A percentile compares a stretch with the other conserved stretches of the same genome.
These are phyloP conservation scores for Enteromius argenteus DNA, from an alignment of 2,797 vertebrate species.

Conservation along the genomic window DNA sequence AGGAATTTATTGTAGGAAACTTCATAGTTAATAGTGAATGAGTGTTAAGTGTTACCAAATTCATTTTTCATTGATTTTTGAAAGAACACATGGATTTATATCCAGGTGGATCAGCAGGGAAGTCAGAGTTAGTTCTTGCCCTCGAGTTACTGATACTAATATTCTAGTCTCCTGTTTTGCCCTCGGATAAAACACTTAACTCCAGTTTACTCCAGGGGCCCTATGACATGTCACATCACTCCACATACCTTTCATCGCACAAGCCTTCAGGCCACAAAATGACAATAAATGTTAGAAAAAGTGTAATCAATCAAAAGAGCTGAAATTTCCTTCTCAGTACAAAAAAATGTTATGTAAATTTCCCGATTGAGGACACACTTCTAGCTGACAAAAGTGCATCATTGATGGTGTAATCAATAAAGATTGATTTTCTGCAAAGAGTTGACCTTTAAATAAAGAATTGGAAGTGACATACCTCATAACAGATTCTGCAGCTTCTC, in stretches of 20 bases:
- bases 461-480: constrained; percentile 41
- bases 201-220: constrained; percentile 10
- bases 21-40: too few relatives aligned
- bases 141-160: constrained; percentile 23
- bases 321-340: constrained; percentile 1
- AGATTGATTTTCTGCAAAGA: constrained; percentile 70
- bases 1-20: too few relatives aligned
- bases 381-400: constrained; percentile 66
- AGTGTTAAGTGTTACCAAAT: too few relatives aligned
- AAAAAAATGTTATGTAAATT: constrained; percentile 73
- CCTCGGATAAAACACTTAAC: constrained; percentile 22
- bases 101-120: not conserved
- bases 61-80: not conserved
- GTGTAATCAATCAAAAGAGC: constrained; percentile 17
- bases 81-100: constrained; percentile 3
- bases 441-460: constrained; percentile 69
- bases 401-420: constrained; percentile 75
- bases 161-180: constrained; percentile 7
- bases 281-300: constrained; percentile 12
- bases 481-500: not conserved
- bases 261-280: not conserved
- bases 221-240: constrained; percentile 23
- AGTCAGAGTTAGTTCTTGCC: not conserved
- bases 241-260: not conserved
- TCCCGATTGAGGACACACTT: constrained; percentile 36